Base-by-base conservation (phyloP, 2,797 vertebrate genomes). In the Emydoidea blandingii region DNA sequence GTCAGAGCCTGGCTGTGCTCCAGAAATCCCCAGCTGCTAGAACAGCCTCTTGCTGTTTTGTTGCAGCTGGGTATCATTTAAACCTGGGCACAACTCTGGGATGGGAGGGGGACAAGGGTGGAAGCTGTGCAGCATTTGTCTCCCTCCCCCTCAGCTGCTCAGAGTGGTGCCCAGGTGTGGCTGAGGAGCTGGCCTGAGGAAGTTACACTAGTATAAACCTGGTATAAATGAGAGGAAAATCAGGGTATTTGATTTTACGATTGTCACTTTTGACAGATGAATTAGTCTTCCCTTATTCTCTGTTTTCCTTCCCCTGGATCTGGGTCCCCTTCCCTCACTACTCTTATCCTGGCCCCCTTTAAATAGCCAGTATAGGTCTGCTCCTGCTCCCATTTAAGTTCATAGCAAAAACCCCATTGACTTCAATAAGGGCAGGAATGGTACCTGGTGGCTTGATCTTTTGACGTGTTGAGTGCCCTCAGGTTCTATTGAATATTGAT, bases 111-210 rank as follows among this genome's bases (percentile, higher is more conserved):
- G 18, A 68, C 34, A 68, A 81, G n/a, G 37, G 19, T n/a, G n/a
- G 87, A 54, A 74, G 47, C 62, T 2, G 10, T 1, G 27, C 15
- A 14, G 25, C 18, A 29, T 72, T 41, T 84, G 52, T 29, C 50
- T 94, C n/a, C 80, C 91, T 53, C 12, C 21, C 81, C 44, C 31
- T 53, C 59, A 91, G 92, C 59, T 93, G 56, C 81, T 81, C 6
- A 27, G 85, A 53, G 49, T 80, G 81, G 47, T 65, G 78, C 81
- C 16, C 31, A 62, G 31, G n/a, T 65, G 31, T 54, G 83, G 53
- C 31, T 88, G 53, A 6, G 85, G 44, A 78, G 44, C 14, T 78
- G 44, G 12, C 44, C 25, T 8, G 15, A 47, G 29, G 41, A 78
- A 78, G 12, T 78, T 87, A 50, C 57, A 83, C 18, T 31, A 31